Conservation (phyloP, 2,113 vertebrate species). For the Pipra filicauda region DNA sequence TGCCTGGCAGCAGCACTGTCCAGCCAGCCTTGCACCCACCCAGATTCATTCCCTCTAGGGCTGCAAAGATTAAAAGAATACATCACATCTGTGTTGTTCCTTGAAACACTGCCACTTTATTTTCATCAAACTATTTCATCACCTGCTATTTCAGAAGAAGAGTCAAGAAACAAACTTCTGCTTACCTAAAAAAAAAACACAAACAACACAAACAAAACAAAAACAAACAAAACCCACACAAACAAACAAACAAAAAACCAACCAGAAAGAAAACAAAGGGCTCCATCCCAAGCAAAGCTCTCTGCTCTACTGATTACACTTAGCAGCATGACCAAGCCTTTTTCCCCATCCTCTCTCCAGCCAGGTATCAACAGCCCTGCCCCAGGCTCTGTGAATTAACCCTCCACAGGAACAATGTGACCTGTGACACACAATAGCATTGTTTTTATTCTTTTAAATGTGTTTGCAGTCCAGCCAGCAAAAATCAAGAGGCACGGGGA, state of each 20-base stretch:
- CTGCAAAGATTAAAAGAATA: not conserved
- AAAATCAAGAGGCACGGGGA: not conserved
- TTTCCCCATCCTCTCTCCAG: not conserved
- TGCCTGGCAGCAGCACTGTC: fast-evolving
- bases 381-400: not conserved
- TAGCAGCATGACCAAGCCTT: not conserved
- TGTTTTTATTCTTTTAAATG: not conserved
- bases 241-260: too few species aligned
- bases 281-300: not conserved
- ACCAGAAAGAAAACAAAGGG: not conserved
- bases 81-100: not conserved
- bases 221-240: too few species aligned
- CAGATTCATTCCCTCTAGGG: not conserved
- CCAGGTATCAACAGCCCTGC: not conserved
- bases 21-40: not conserved
- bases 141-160: not conserved
- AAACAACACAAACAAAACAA: too few species aligned
- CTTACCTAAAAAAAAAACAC: not conserved
- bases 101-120: not conserved
- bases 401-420: not conserved
- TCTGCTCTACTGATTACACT: not conserved
- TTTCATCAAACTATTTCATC: not conserved
- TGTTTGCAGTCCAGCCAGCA: not conserved
- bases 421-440: fast-evolving
- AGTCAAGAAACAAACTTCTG: not conserved